These are phyloP conservation scores for Pachycephala philippinensis DNA, from an alignment of 2,113 vertebrate species.

Conservation along the genomic window DNA sequence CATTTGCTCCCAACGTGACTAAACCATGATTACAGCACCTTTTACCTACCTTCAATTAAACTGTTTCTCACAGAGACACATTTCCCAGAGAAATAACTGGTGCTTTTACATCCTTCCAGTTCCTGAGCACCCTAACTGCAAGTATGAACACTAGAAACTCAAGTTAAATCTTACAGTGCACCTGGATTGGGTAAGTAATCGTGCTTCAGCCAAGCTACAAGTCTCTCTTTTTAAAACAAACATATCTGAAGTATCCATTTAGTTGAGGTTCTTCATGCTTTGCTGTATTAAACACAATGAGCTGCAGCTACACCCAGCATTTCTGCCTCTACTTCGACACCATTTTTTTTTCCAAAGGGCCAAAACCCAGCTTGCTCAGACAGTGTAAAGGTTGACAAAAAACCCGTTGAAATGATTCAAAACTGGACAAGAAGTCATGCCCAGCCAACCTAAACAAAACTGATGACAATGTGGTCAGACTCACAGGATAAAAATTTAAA, in stretches of 20 bases:
- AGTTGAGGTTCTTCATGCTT: neutral
- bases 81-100: neutral
- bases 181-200: neutral
- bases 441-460: neutral
- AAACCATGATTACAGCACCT: neutral
- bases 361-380: neutral
- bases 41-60: neutral
- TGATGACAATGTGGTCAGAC: neutral
- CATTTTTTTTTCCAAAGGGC: neutral
- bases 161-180: neutral
- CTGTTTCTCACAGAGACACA: neutral
- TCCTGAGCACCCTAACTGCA: neutral
- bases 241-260: neutral
- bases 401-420: neutral
- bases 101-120: neutral
- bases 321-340: neutral
- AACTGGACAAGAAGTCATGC: neutral
- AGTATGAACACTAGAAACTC: neutral
- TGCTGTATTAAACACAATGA: neutral
- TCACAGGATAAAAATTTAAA: neutral
- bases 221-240: neutral
- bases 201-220: neutral
- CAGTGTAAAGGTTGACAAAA: neutral
- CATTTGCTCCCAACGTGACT: neutral
- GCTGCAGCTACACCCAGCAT: neutral